These are phyloP conservation scores for Sinosuthora webbiana DNA, from an alignment of 2,113 vertebrate genomes.

Conservation along the genomic window DNA sequence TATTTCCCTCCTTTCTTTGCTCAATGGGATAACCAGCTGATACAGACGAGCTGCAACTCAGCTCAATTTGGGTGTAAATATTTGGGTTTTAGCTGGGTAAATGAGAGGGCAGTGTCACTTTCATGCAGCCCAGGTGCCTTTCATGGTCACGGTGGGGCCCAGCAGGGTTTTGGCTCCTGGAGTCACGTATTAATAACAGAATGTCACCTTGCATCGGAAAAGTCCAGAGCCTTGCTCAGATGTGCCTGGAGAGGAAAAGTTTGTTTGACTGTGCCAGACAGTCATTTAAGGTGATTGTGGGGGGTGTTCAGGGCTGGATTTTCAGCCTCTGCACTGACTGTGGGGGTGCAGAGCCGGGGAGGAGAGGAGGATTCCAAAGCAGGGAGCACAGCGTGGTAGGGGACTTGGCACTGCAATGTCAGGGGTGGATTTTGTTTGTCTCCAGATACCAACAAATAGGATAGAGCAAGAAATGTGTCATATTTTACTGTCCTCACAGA, in stretches of 20 bases:
- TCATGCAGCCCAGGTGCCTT: neutral
- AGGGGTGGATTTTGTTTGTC: neutral
- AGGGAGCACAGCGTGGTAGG: neutral
- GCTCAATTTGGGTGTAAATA: constrained; percentile 40
- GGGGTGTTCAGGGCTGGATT: neutral
- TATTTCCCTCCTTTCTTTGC: constrained; percentile 55
- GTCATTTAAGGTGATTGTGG: neutral
- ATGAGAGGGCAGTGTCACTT: neutral
- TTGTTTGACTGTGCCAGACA: neutral
- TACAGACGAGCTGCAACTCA: neutral
- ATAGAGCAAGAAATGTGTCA: neutral
- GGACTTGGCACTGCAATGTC: neutral
- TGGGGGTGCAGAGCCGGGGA: neutral
- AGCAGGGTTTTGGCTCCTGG: neutral
- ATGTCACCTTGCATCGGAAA: neutral
- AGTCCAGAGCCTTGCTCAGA: neutral
- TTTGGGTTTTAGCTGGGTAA: constrained; percentile 22
- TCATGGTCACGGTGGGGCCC: neutral
- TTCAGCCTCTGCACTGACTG: neutral
- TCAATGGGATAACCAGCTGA: constrained; percentile 30
- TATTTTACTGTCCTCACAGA: neutral
- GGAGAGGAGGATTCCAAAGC: neutral
- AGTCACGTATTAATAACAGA: neutral
- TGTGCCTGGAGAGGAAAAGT: neutral
- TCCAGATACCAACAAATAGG: neutral